A percentile compares a stretch with the other conserved stretches of the same genome.
Evolutionary conservation across 2,888 invertebrate species (phyloP).

Genomic region (Eulithis prunata): DNA sequence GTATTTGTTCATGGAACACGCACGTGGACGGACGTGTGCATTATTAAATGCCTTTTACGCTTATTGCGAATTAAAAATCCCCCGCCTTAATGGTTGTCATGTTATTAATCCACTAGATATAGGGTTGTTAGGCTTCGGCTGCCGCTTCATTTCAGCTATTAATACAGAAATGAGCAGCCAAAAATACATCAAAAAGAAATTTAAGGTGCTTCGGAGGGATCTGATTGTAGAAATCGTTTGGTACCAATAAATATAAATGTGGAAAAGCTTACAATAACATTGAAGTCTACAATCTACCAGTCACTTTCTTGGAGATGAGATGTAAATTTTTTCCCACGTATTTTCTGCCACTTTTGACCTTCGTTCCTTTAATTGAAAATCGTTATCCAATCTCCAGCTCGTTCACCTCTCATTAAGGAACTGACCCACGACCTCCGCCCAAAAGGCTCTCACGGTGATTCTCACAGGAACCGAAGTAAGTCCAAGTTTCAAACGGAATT

Average conservation of each 20-base stretch:
- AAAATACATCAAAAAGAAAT: background rate
- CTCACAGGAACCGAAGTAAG: slow-evolving; percentile 40
- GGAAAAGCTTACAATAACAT: too few relatives aligned
- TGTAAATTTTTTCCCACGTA: too few relatives aligned
- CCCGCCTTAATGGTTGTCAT: slow-evolving; percentile 59
- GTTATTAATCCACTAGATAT: slow-evolving; percentile 65
- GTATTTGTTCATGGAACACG: slow-evolving; percentile 74
- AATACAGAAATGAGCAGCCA: slow-evolving; percentile 56
- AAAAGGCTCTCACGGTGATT: slow-evolving; percentile 42
- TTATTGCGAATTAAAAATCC: slow-evolving; percentile 78
- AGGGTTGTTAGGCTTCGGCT: slow-evolving; percentile 37
- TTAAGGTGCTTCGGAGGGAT: background rate
- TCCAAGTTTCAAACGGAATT: slow-evolving; percentile 36
- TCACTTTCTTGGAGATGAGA: too few relatives aligned
- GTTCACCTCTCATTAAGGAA: slow-evolving; percentile 38
- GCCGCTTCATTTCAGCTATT: slow-evolving; percentile 43
- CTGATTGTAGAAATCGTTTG: too few relatives aligned
- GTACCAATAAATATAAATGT: too few relatives aligned
- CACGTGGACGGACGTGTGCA: slow-evolving; percentile 80
- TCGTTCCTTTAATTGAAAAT: slow-evolving; percentile 24
- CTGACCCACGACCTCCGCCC: slow-evolving; percentile 41
- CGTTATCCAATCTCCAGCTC: slow-evolving; percentile 19
- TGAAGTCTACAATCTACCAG: too few relatives aligned
- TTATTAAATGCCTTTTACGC: slow-evolving; percentile 85
- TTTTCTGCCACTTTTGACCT: slow-evolving; percentile 4